Base-by-base conservation (phyloP, 2,888 invertebrate genomes). In the Phorcus lineatus region DNA sequence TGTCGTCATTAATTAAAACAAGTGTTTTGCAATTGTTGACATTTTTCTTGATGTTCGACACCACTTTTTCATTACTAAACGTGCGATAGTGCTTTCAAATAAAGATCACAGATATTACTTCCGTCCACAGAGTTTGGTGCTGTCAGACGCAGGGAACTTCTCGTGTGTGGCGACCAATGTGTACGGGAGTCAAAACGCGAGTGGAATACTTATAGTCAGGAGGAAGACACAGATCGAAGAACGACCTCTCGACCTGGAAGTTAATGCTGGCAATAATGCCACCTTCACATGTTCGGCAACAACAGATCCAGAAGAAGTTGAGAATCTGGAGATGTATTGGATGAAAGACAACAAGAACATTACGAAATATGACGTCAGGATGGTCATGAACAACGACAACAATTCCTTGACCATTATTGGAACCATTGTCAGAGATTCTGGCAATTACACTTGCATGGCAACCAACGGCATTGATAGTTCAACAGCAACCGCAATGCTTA, bases 371-470 rank as follows among this genome's bases (percentile, higher is more conserved):
- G 88, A 90, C 54, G 91, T 91, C 83, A 86, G 93, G 80, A 91
- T 93, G 87, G 91, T 91, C 6, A 89, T 88, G 81, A 93, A 93
- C 84, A 85, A 87, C 36, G 91, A 92, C 87, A 99, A 99, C 94
- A 96, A 97, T 93, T 98, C 99, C 0, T 94, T 99, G 86, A 97
- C 97, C 22, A 98, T 99, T 83, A 96, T 97, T 16, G 97, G 98
- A 92, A 98, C 99, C 0, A 96, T 96, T 77, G 98, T 98, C 94
- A 94, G 98, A 85, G 99, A 99, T 94, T 97, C 98, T 0, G 99
- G 98, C 4, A 95, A 95, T 84, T 99, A 99, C 92, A 98, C 98
- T 0, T 99, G 99, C 92, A 95, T 97, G 3, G 99, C 99, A 0
- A 95, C 94, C 83, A 99, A 99, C 0, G 95, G 96, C 36, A 94